phyloP scores from a whole-genome alignment of 2,113 vertebrate genomes.

The Ranitomeya imitator region DNA sequence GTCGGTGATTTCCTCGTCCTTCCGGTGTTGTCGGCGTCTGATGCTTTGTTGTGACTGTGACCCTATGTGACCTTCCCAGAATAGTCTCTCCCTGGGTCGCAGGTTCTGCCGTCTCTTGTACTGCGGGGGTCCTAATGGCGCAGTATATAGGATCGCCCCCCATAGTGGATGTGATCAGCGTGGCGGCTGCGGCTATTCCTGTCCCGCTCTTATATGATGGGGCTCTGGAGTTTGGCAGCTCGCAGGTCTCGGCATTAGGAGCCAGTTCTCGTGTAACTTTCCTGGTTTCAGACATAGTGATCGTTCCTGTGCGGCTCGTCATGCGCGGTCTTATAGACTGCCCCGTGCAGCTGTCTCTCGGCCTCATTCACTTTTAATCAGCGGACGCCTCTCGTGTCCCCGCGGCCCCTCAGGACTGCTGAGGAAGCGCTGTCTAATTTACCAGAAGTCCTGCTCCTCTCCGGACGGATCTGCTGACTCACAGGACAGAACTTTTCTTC shows the following conservation, averaged over 20 bases:
- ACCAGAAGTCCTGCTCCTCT: neutral
- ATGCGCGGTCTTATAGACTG: conserved; percentile 26
- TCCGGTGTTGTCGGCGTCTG: too few relatives aligned
- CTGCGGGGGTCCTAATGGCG: neutral
- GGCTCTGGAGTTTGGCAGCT: neutral
- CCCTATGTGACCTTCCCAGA: neutral
- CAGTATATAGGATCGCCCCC: neutral
- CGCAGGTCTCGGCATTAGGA: neutral
- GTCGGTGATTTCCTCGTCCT: too few relatives aligned
- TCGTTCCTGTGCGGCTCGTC: conserved; percentile 4
- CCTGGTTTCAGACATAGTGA: conserved; percentile 37
- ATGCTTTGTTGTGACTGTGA: neutral
- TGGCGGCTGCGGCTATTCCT: neutral
- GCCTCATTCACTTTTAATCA: conserved; percentile 2
- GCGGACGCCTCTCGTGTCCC: neutral
- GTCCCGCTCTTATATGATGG: neutral
- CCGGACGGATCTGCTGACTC: neutral
- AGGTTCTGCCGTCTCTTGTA: neutral
- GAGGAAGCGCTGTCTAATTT: conserved; percentile 24
- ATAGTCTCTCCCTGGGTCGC: neutral
- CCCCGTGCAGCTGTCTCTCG: conserved; percentile 38
- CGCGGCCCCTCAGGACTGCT: conserved; percentile 39
- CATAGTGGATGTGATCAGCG: neutral
- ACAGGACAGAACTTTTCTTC: neutral
- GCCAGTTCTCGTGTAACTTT: neutral